Conservation (phyloP, 2,888 invertebrate genomes). For the Neria commutata region DNA sequence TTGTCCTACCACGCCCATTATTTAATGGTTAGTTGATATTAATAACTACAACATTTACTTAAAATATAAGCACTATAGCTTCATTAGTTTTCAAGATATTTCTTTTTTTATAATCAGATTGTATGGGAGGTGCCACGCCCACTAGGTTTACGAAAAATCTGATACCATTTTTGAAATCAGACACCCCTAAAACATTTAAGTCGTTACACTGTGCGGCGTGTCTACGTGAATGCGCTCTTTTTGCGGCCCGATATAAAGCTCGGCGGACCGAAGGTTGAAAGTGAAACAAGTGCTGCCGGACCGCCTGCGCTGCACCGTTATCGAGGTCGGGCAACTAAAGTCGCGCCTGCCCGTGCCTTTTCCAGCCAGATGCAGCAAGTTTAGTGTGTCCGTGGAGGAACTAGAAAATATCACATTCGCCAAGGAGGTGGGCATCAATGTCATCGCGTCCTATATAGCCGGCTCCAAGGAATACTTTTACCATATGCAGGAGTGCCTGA, state of each 20-base stretch:
- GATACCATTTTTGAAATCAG: too few relatives aligned
- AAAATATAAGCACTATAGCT: too few relatives aligned
- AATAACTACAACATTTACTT: too few relatives aligned
- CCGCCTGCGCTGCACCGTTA: slow-evolving; percentile 41
- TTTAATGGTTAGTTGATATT: too few relatives aligned
- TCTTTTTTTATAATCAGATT: too few relatives aligned
- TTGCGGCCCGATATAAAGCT: slow-evolving; percentile 41
- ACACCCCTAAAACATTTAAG: too few relatives aligned
- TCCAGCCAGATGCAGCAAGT: slow-evolving; percentile 40
- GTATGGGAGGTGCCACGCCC: too few relatives aligned
- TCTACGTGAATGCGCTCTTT: slow-evolving; percentile 53
- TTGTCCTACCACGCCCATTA: too few relatives aligned
- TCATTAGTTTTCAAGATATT: too few relatives aligned
- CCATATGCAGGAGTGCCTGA: slow-evolving; percentile 35
- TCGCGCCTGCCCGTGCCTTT: slow-evolving; percentile 48
- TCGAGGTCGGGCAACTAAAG: slow-evolving; percentile 38
- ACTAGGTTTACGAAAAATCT: too few relatives aligned
- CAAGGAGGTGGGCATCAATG: slow-evolving; percentile 48
- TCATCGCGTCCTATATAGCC: slow-evolving; percentile 42
- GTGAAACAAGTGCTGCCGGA: slow-evolving; percentile 29
- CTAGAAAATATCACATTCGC: slow-evolving; percentile 55
- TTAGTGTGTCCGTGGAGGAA: slow-evolving; percentile 51
- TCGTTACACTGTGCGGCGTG: too few relatives aligned
- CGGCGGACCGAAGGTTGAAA: slow-evolving; percentile 45
- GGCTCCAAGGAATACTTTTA: slow-evolving; percentile 38